Evolutionary conservation across 2,797 vertebrate species (phyloP), one percentile per base, ranked within the genome.

Genomic region (Eulemur albifrons): DNA sequence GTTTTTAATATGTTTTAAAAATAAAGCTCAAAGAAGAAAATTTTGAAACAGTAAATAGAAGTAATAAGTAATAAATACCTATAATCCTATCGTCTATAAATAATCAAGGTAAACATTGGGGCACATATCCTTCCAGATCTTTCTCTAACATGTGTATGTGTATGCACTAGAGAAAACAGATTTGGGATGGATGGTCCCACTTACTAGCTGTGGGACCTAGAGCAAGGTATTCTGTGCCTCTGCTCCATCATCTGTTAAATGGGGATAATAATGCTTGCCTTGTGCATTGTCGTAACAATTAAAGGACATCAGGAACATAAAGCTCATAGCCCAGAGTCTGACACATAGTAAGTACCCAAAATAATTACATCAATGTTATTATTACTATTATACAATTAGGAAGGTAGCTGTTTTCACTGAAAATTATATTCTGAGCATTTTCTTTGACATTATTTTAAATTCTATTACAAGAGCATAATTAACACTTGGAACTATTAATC

Each of bases 391-490:
- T 12, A 83, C 13, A 57, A 43, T 69, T 83, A 57, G 30, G 73
- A 97, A 81, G 76, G 77, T 67, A 86, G 43, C 59, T 88, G 48
- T 81, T 96, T 80, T 87, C 52, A 23, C 76, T 35, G 43, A 76
- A 89, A 87, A 98, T 94, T 21, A 93, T 73, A 94, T 77, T 86
- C 90, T 97, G 85, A 98, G 94, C 93, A 91, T 95, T 95, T 94
- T 93, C 70, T 93, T 94, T 93, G 93, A 97, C 95, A 97, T 94
- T 96, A 95, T 95, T 97, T 96, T 93, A 98, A 98, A 93, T 95
- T 97, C 96, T 89, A 93, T 96, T 98, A 93, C 93, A 96, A 97
- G 96, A 97, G 80, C 69, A 97, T 86, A 92, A n/a, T 93, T 94
- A 97, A 65, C 20, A 96, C 97, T 95, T 65, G 79, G 94, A 93